Conservation (phyloP, 1,140 invertebrate genomes). For the Drosophila subobscura region DNA sequence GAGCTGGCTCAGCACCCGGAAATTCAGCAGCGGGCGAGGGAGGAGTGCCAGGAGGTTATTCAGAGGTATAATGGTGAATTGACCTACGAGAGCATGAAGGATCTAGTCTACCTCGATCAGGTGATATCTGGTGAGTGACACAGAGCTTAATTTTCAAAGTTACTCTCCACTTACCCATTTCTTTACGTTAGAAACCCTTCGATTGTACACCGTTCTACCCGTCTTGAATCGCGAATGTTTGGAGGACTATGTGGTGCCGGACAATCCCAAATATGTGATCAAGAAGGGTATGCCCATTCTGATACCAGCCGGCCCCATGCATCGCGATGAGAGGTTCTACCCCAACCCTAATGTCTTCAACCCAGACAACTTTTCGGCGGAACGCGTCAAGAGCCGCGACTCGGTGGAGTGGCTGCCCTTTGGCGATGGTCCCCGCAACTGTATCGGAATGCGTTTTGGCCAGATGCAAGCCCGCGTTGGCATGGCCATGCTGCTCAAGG, state of each 20-base stretch:
- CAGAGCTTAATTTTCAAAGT: not conserved
- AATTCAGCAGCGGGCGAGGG: conserved; percentile 84
- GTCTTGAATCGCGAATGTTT: conserved; percentile 84
- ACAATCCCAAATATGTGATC: conserved; percentile 71
- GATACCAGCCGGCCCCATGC: conserved; percentile 70
- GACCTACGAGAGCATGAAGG: conserved; percentile 85
- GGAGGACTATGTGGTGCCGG: conserved; percentile 82
- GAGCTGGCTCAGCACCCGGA: conserved; percentile 85
- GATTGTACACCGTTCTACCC: conserved; percentile 78
- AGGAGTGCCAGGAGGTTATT: conserved; percentile 85
- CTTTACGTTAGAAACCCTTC: conserved; percentile 66
- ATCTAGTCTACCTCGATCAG: conserved; percentile 85
- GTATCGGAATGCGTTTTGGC: conserved; percentile 87
- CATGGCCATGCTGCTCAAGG: conserved; percentile 80
- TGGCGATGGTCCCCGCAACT: conserved; percentile 84
- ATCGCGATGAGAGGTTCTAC: conserved; percentile 84
- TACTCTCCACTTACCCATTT: not conserved
- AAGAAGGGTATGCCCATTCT: conserved; percentile 66
- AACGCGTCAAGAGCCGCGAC: conserved; percentile 84
- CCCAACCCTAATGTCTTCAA: conserved; percentile 87
- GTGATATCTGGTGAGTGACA: conserved; percentile 81
- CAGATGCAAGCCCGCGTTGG: conserved; percentile 87
- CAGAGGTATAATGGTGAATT: conserved; percentile 82
- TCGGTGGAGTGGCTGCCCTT: conserved; percentile 86
- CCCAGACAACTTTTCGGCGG: conserved; percentile 87